Evolutionary conservation across 1,140 invertebrate species (phyloP), one percentile per base, ranked within the genome.

Genomic region (Pogonognathellus flavescens): DNA sequence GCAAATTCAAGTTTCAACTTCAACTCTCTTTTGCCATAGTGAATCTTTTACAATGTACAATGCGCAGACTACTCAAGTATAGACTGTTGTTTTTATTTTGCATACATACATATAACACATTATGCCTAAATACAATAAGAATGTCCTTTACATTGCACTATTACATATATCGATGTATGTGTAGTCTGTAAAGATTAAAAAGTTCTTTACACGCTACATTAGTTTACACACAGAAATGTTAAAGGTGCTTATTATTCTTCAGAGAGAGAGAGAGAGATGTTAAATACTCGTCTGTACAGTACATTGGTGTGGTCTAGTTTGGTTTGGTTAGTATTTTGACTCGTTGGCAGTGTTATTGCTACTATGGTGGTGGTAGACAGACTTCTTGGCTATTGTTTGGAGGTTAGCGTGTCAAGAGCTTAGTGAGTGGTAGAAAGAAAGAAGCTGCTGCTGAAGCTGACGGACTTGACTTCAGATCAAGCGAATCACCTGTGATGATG

Each of bases 331-430:
- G 70, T 49, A 31, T 50, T 76, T n/a, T 76, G 41, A 76, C 10
- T 49, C n/a, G 70, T 50, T 76, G 70, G 70, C 70, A 50, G 16
- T 60, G 18, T 60, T 20, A 10, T 4, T 20, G 18, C 1, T 60
- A 18, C 10, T n/a, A 18, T 62, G 59, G n/a, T 9, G 59, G 59
- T 70, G 66, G 70, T 76, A 50, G 70, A 76, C 49, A 20, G 14
- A 49, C 31, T 76, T 76, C 41, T 76, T 76, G 70, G 70, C 70
- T 76, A 53, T 81, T 81, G 80, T 81, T 81, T 81, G 80, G 80
- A 81, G 80, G 80, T 81, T 81, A 81, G 80, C 80, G 80, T 81
- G 80, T 81, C 80, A 81, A 81, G 80, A 62, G 82, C 57, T 76
- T 41, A 31, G 14, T 49, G 70, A 76, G 41, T 76, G 22, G 60